Percentiles rank a stretch among this genome's conserved stretches.
Evolutionary conservation across 1,140 invertebrate genomes (phyloP).

Genomic region (Drosophila albomicans): DNA sequence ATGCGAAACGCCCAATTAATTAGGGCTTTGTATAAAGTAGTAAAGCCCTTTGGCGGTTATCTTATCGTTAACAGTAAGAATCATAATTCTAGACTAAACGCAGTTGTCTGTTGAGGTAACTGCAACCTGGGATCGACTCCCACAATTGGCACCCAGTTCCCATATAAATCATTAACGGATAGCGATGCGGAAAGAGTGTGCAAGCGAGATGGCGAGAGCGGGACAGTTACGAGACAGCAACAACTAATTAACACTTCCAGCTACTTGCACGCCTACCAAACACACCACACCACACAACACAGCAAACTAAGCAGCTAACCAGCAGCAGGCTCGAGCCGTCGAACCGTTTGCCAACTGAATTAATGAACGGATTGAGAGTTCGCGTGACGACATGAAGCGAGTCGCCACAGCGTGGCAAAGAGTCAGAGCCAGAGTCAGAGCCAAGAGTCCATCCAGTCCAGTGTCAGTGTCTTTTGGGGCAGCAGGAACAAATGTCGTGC

Average conservation of each 20-base stretch:
- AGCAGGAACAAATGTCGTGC: slow-evolving; percentile 78
- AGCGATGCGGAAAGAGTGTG: background rate
- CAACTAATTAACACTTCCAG: slow-evolving; percentile 82
- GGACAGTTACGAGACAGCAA: slow-evolving; percentile 59
- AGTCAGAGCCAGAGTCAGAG: background rate
- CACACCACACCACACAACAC: background rate
- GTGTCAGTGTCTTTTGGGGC: slow-evolving; percentile 40
- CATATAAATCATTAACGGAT: slow-evolving; percentile 53
- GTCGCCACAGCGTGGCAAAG: slow-evolving; percentile 21
- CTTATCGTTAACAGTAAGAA: slow-evolving; percentile 40
- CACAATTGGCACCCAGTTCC: slow-evolving; percentile 62
- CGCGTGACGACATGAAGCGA: slow-evolving; percentile 79
- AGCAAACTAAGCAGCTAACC: no score
- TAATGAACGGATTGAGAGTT: slow-evolving; percentile 78
- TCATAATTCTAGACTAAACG: slow-evolving; percentile 33
- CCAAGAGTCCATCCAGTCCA: slow-evolving; percentile 8
- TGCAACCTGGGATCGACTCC: slow-evolving; percentile 26
- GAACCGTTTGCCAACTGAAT: slow-evolving; percentile 76
- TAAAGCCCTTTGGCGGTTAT: slow-evolving; percentile 23
- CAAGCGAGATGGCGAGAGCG: slow-evolving; percentile 1
- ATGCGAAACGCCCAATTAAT: slow-evolving; percentile 13
- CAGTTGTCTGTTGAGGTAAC: slow-evolving; percentile 1
- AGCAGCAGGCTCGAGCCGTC: slow-evolving; percentile 25
- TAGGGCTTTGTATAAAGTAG: background rate
- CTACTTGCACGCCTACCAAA: slow-evolving; percentile 76